These are phyloP conservation scores for Plumapathes pennacea DNA, from an alignment of 92 coral and sea anemone species.

Conservation along the genomic window DNA sequence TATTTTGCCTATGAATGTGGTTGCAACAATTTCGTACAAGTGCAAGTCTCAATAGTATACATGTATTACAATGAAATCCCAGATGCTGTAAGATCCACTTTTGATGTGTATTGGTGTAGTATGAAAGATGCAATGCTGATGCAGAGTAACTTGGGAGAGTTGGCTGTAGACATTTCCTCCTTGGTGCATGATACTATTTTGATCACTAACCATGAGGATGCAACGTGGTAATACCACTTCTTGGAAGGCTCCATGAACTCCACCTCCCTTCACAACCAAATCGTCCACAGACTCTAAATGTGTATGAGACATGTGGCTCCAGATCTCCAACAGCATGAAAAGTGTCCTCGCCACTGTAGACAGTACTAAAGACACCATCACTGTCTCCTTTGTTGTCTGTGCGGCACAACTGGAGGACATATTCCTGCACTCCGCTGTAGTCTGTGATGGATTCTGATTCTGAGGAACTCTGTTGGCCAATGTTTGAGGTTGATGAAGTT, in stretches of 20 bases:
- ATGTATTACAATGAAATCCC: no score
- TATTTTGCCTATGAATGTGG: no score
- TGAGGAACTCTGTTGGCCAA: conserved; percentile 79
- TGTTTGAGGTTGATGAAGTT: no score
- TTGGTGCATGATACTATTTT: background rate
- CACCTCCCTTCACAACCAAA: conserved; percentile 89
- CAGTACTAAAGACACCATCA: conserved; percentile 78
- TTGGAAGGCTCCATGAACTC: conserved; percentile 95
- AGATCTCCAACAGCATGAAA: conserved; percentile 83
- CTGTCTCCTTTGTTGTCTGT: conserved; percentile 79
- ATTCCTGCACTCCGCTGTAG: conserved; percentile 84
- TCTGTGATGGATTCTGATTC: conserved; percentile 93
- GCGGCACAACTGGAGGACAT: conserved; percentile 91
- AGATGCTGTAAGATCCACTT: no score
- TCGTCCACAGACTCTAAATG: conserved; percentile 96
- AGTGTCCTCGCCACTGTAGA: conserved; percentile 84
- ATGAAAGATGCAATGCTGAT: no score
- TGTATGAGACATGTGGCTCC: conserved; percentile 91
- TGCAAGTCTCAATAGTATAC: no score
- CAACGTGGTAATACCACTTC: conserved; percentile 88
- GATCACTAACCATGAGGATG: conserved; percentile 91
- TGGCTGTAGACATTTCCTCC: no score
- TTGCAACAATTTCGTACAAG: no score
- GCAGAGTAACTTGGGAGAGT: no score
- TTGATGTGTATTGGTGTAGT: no score